phyloP scores from a whole-genome alignment of 2,113 vertebrate species.

The Grallaria varia region DNA sequence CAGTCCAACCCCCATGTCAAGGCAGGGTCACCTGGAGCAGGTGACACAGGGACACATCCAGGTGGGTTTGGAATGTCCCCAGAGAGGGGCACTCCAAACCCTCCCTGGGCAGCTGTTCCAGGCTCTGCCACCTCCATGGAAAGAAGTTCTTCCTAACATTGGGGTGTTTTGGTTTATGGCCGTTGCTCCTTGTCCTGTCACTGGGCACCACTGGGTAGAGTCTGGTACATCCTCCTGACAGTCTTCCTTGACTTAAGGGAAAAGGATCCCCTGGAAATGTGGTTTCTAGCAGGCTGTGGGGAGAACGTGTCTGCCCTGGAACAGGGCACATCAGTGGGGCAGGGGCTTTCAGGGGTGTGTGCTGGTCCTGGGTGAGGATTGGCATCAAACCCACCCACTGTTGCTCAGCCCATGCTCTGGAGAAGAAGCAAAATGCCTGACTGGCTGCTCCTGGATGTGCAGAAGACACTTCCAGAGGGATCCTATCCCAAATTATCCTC shows the following conservation, averaged over 20 bases:
- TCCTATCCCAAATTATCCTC: neutral
- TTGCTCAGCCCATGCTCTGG: rapidly evolving
- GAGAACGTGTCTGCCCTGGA: neutral
- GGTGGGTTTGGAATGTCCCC: neutral
- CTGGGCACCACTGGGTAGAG: neutral
- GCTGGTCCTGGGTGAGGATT: neutral
- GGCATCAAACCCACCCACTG: neutral
- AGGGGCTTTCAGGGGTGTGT: rapidly evolving
- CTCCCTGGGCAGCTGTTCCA: neutral
- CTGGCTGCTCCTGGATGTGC: neutral
- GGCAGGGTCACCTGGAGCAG: neutral
- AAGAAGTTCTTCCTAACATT: rapidly evolving
- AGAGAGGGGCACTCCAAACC: neutral
- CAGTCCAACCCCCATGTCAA: neutral
- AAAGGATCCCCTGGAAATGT: rapidly evolving
- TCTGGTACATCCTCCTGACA: neutral
- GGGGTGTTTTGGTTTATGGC: neutral
- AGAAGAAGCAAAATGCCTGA: neutral
- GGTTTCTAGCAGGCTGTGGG: neutral
- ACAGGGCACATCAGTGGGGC: rapidly evolving
- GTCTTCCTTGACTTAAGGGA: neutral
- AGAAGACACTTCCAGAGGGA: neutral
- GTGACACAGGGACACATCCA: rapidly evolving
- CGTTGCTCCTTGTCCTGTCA: rapidly evolving
- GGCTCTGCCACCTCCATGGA: neutral